Base-by-base conservation (phyloP, 2,113 vertebrate genomes). In the Lichenostomus cassidix region DNA sequence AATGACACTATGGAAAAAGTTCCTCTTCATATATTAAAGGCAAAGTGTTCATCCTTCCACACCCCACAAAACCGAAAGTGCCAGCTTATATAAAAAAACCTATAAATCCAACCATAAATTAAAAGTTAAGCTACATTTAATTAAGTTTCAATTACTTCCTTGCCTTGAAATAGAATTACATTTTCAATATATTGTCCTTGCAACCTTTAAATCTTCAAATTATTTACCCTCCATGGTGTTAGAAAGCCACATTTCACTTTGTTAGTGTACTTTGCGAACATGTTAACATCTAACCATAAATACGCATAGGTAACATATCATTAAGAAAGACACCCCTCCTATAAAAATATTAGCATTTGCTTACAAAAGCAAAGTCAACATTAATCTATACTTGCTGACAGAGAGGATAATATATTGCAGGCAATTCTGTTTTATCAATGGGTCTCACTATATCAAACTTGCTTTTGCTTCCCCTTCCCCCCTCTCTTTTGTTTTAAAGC, bases 361-460 rank as follows among this genome's bases (percentile, higher is more conserved):
- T 90, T 90, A 93, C 25, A 90, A 49, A 95, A 75, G 81, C 82
- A 65, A 79, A 92, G 33, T 89, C 89, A 92, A 49, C 33, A 87
- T 94, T 76, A 87, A 94, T 90, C 87, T 96, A 18, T 18, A 77
- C 64, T 93, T 95, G 84, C 47, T 89, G 79, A 97, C 83, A 95
- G 94, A 92, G 90, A 94, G 47, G 37, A 73, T 92, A 96, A 95
- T 70, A 65, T 37, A 91, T 50, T 67, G 65, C 75, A 92, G 71
- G 65, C 68, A 94, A 74, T 82, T 89, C 68, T 78, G 60, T 44
- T 93, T 94, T 85, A 77, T 92, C 52, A 77, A 31, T 14, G 49
- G 62, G 63, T 92, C 33, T 92, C 35, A 87, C 37, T 83, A 44
- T 41, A 80, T 24, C 80, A 73, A 92, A 73, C 22, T 60, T 91